Evolutionary conservation across 1,140 invertebrate genomes (phyloP), one percentile per base, ranked within the genome.

Genomic region (Mya arenaria): DNA sequence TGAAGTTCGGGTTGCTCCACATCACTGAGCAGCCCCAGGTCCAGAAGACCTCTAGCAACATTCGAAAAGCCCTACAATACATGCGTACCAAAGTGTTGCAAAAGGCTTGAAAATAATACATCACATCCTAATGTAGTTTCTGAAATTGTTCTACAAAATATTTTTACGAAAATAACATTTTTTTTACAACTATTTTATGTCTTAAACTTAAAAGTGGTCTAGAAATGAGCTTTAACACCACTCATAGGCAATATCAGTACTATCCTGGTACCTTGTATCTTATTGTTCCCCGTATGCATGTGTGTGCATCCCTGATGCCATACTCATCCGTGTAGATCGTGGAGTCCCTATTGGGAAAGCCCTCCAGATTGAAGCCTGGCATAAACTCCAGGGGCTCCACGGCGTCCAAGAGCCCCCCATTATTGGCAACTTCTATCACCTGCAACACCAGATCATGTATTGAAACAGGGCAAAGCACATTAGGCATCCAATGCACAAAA

Each of bases 321-420:
- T 99, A 99, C 0, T 97, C 93, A 28, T 96, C 94, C 1, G 95
- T 95, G 90, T 99, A 99, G 15, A 95, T 94, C 0, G 96, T 97
- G 60, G 98, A 99, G 89, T 99, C 98, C 81, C 99, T 94, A 93
- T 99, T 99, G 0, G 97, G 97, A 94, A 98, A 96, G 8, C 98
- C 98, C 94, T 99, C 98, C 23, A 99, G 93, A 32, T 97, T 97
- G 90, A 99, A 99, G 4, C 98, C 99, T 0, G 98, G 98, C 48
- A 99, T 92, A 89, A 99, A 99, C 87, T 98, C 95, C 25, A 99
- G 93, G 1, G 95, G 93, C 56, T 95, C 94, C 0, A 96, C 95
- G 0, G 92, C 93, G 0, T 97, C 96, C 95, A 99, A 96, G 3
- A 99, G 93, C 73, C 95, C 95, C 17, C 98, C 98, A 6, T 97